A percentile compares a stretch with the other conserved stretches of the same genome.
Evolutionary conservation across 2,113 vertebrate genomes (phyloP).

Genomic region (Takifugu bimaculatus): DNA sequence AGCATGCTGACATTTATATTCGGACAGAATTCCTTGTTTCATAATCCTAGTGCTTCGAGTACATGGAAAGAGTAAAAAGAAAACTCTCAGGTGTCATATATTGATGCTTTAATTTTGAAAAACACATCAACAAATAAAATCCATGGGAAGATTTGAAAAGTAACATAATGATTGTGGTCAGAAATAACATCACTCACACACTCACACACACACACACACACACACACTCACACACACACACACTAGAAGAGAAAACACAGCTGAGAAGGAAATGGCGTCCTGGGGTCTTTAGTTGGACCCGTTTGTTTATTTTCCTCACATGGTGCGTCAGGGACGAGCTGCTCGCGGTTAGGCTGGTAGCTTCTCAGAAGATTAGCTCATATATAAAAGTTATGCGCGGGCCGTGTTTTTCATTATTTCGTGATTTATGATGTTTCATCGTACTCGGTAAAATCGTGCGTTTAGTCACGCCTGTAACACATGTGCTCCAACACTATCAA

Average conservation of each 20-base stretch:
- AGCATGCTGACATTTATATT: no score
- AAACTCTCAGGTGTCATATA: no score
- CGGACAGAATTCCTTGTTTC: no score
- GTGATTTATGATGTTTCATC: neutral
- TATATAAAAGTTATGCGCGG: neutral
- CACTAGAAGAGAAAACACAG: conserved; percentile 51
- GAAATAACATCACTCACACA: no score
- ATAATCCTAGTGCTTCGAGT: no score
- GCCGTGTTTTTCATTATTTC: neutral
- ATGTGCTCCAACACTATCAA: conserved; percentile 1
- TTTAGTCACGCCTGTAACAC: conserved; percentile 2
- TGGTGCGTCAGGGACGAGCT: conserved; percentile 47
- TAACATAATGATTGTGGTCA: no score
- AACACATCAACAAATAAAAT: no score
- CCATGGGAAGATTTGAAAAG: no score
- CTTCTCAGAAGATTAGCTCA: neutral
- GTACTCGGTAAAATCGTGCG: neutral
- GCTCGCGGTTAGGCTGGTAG: conserved; percentile 23
- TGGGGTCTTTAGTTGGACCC: conserved; percentile 41
- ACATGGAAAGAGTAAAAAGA: no score
- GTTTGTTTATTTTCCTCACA: conserved; percentile 59
- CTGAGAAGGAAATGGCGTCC: conserved; percentile 59
- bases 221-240: no score
- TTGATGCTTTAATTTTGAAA: no score
- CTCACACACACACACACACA: no score